Evolutionary conservation across 92 coral and sea anemone species (phyloP), one percentile per base, ranked within the genome.

Genomic region (Diadumene lineata): DNA sequence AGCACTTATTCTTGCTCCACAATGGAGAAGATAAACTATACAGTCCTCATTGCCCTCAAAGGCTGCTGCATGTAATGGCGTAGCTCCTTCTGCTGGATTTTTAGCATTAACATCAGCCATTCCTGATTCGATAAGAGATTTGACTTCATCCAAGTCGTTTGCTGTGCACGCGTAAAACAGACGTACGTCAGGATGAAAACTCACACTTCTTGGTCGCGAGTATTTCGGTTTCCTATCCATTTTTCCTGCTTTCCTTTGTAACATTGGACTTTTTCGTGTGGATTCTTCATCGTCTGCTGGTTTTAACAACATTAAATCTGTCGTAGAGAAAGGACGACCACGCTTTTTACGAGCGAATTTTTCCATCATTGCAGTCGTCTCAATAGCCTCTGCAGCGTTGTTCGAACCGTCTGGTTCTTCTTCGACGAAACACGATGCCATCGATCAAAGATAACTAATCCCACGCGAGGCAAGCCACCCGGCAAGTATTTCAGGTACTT

Each of bases 21-120:
- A 83, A 43, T 85, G 74, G 2, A 91, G 66, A 31, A 91, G 73
- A 69, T 81, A 78, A 7, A 50, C 44, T 67, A 87, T 66, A 33
- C 97, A 91, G 34, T 85, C 81, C 43, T 77, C 73, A 57, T 79
- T 80, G 1, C 97, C 97, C 67, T 91, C 97, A 71, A 87, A 91
- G 11, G 93, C 84, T 0, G 97, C 90, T 11, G 88, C 92, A 32
- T 91, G 97, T 22, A 91, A 60, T 7, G 97, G 90, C 33, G 93
- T 88, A 0, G 97, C 97, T 11, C 97, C 97, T 67, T 91, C 97
- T 6, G 92, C 88, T 24, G 97, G 97, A 44, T 85, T 91, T 26
- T 73, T 86, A 6, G 93, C 90, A 81, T 88, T 91, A 25, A 91
- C 93, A 57, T 88, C 88, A 43, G 93, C 97, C 88, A 88, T 81